phyloP scores from a whole-genome alignment of 2,888 invertebrate species.

The Chymomyza caudatula region DNA sequence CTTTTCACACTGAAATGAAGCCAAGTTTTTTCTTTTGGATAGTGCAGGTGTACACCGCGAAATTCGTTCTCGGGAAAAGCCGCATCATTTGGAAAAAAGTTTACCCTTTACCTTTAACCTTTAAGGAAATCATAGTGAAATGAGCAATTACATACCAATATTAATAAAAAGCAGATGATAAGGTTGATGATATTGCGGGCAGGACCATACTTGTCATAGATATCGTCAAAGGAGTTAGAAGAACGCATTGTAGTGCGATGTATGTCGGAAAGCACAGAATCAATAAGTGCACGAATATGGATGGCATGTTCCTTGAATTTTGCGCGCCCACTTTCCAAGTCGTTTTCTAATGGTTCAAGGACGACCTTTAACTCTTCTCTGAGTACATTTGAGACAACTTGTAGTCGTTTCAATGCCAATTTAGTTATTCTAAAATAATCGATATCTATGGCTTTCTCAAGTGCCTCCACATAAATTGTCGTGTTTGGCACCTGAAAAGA shows the following conservation, averaged over 20 bases:
- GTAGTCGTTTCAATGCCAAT: no score
- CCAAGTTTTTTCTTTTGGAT: no score
- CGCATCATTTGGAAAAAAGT: no score
- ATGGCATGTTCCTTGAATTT: conserved; percentile 12
- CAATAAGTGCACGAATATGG: conserved; percentile 14
- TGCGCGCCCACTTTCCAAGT: conserved; percentile 20
- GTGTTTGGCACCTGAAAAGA: conserved; percentile 31
- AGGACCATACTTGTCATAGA: conserved; percentile 34
- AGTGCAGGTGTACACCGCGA: no score
- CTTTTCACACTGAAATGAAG: no score
- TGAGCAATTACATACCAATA: conserved; percentile 82
- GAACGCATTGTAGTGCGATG: conserved; percentile 28
- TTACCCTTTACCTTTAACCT: no score
- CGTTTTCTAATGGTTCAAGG: conserved; percentile 1
- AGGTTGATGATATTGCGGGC: conserved; percentile 79
- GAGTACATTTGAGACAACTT: no score
- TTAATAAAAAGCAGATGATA: conserved; percentile 83
- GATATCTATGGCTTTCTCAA: conserved; percentile 1
- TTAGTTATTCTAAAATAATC: conserved; percentile 1
- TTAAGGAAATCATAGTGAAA: no score
- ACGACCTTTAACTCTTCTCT: conserved; percentile 2
- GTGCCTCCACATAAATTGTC: conserved; percentile 5
- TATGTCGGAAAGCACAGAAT: conserved; percentile 28
- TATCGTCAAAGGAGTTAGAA: conserved; percentile 41
- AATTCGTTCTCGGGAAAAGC: no score